Evolutionary conservation across 2,113 vertebrate species (phyloP).

Genomic region (Tamias sibiricus): DNA sequence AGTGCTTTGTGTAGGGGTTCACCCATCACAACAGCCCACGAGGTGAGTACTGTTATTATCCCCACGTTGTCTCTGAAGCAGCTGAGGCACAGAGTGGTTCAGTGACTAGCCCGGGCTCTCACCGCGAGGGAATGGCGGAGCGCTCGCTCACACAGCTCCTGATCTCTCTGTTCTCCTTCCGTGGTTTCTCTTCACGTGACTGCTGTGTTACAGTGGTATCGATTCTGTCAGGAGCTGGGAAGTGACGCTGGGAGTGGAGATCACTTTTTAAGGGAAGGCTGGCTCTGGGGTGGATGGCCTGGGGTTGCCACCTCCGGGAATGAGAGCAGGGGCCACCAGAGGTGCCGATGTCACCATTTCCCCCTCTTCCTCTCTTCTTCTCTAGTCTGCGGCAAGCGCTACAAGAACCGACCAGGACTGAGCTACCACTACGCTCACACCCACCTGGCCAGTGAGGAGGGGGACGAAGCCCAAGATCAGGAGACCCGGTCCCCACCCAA

Average conservation of each 20-base stretch:
- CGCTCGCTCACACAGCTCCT: too few relatives aligned
- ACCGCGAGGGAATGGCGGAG: not conserved
- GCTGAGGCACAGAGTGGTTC: not conserved
- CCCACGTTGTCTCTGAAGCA: not conserved
- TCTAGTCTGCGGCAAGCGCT: conserved; percentile 96
- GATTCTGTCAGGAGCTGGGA: not conserved
- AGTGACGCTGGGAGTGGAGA: not conserved
- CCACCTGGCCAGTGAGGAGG: conserved; percentile 94
- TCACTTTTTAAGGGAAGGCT: not conserved
- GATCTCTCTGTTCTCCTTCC: not conserved
- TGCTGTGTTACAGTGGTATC: not conserved
- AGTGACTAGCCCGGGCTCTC: not conserved
- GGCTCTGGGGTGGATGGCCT: not conserved
- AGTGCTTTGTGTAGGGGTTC: not conserved
- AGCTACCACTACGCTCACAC: conserved; percentile 98
- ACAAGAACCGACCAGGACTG: conserved; percentile 97
- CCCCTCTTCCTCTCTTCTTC: conserved; percentile 65
- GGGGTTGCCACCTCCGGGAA: not conserved
- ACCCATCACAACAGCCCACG: not conserved
- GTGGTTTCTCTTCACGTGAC: not conserved
- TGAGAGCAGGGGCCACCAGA: not conserved
- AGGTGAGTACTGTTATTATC: not conserved
- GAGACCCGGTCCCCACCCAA: conserved; percentile 90
- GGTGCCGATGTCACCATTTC: conserved; percentile 67
- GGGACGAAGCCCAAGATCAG: conserved; percentile 92